A percentile compares a stretch with the other conserved stretches of the same genome.
Conservation (phyloP, 2,797 vertebrate genomes). For the Agapornis canus region DNA sequence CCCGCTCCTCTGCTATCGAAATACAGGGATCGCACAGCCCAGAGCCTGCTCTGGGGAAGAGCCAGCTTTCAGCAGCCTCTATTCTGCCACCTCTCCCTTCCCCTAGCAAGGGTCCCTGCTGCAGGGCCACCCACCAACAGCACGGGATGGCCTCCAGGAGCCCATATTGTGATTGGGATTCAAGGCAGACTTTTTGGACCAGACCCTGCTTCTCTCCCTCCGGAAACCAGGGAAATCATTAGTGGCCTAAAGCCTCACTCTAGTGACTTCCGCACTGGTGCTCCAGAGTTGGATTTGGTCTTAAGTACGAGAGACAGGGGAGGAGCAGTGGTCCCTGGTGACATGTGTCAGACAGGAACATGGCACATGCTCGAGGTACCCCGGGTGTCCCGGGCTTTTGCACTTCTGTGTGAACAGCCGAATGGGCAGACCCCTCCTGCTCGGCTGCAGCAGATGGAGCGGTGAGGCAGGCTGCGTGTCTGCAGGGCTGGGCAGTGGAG, state of each 20-base stretch:
- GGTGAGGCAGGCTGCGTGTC: slow-evolving; percentile 58
- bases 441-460: slow-evolving; percentile 69
- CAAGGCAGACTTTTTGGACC: not conserved
- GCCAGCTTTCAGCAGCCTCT: not conserved
- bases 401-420: slow-evolving; percentile 21
- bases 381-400: slow-evolving; percentile 23
- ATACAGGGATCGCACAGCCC: not conserved
- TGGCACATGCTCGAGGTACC: slow-evolving; percentile 26
- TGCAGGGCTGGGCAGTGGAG: slow-evolving; percentile 54
- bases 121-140: not conserved
- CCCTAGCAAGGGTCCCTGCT: not conserved
- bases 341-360: slow-evolving; percentile 30
- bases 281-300: not conserved
- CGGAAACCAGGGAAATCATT: not conserved
- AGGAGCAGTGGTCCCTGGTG: slow-evolving; percentile 26
- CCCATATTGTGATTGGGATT: accelerated
- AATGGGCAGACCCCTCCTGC: slow-evolving; percentile 48
- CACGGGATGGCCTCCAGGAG: accelerated
- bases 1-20: not conserved
- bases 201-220: not conserved
- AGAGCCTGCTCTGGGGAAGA: not conserved
- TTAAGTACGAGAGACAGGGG: not conserved
- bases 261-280: not conserved
- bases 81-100: not conserved
- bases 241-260: not conserved